A percentile compares a stretch with the other conserved stretches of the same genome.
Conservation (phyloP, 2,113 vertebrate species). For the Panthera leo region DNA sequence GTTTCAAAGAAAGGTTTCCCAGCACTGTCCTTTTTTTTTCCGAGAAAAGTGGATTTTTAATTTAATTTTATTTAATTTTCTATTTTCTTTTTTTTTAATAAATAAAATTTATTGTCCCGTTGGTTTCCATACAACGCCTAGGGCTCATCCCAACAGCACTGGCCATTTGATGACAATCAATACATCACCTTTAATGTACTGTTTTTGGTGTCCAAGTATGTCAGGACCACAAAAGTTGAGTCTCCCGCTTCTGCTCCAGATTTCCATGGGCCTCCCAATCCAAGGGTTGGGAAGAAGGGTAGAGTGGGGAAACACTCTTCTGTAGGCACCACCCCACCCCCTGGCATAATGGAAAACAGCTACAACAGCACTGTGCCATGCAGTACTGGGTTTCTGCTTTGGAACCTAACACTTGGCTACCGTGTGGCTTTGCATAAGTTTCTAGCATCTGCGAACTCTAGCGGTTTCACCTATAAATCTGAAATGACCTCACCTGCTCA, state of each 20-base stretch:
- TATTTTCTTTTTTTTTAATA: too few species aligned
- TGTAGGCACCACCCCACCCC: too few species aligned
- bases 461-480: not conserved
- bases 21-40: too few species aligned
- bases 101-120: too few species aligned
- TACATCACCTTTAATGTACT: not conserved
- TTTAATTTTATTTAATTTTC: too few species aligned
- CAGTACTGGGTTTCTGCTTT: not conserved
- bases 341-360: too few species aligned
- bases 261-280: rapidly evolving
- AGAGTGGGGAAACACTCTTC: rapidly evolving
- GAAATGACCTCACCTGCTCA: not conserved
- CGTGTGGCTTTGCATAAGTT: not conserved
- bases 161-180: not conserved
- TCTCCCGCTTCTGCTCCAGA: not conserved
- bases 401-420: not conserved
- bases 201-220: not conserved
- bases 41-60: too few species aligned
- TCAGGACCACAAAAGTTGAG: not conserved
- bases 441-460: not conserved
- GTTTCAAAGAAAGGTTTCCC: not conserved
- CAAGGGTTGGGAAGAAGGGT: too few species aligned
- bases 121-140: too few species aligned
- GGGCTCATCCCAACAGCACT: too few species aligned
- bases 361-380: too few species aligned